Percentiles rank a stretch among this genome's conserved stretches.
Evolutionary conservation across 2,113 vertebrate species (phyloP).

Genomic region (Microtus ochrogaster): DNA sequence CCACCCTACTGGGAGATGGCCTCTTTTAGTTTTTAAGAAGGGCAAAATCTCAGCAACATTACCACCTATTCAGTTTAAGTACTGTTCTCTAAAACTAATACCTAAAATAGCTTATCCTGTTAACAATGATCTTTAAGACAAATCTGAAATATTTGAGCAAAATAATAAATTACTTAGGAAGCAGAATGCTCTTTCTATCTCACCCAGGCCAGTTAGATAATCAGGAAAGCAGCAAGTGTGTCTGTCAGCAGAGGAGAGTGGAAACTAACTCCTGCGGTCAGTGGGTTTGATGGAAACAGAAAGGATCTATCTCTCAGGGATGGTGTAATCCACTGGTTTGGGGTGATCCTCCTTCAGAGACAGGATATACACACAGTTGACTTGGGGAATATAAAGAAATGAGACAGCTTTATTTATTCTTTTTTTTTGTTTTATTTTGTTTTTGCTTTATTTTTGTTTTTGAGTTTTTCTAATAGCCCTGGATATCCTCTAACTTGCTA

Average conservation of each 20-base stretch:
- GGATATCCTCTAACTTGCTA: background rate
- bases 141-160: slow-evolving; percentile 79
- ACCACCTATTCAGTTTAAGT: slow-evolving; percentile 13
- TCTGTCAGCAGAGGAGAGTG: slow-evolving; percentile 62
- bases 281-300: slow-evolving; percentile 70
- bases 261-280: slow-evolving; percentile 34
- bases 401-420: background rate
- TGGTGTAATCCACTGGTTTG: slow-evolving; percentile 74
- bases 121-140: slow-evolving; percentile 71
- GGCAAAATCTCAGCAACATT: background rate
- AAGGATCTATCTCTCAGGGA: slow-evolving; percentile 30
- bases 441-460: background rate
- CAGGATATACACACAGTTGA: slow-evolving; percentile 66
- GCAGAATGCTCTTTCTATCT: slow-evolving; percentile 49
- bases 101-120: slow-evolving; percentile 74
- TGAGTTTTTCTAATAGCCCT: background rate
- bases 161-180: slow-evolving; percentile 74
- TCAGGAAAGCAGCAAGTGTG: slow-evolving; percentile 27
- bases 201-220: background rate
- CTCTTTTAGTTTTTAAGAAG: background rate
- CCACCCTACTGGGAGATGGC: background rate
- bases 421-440: background rate
- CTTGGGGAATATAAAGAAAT: slow-evolving; percentile 64
- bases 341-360: slow-evolving; percentile 68
- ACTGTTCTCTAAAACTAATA: background rate